These are phyloP conservation scores for Dasyprocta punctata DNA, from an alignment of 2,113 vertebrate genomes.

Conservation along the genomic window DNA sequence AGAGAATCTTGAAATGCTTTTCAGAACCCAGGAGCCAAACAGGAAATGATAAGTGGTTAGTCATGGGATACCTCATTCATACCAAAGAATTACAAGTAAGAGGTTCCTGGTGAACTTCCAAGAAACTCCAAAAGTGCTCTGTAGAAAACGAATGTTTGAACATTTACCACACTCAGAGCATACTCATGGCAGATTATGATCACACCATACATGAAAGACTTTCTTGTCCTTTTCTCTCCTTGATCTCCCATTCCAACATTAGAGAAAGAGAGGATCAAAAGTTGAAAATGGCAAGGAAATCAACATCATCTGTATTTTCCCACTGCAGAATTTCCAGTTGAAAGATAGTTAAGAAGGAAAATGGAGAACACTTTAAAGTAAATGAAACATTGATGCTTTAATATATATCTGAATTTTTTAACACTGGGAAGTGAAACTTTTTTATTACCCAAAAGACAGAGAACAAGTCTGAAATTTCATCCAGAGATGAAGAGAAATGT, in stretches of 20 bases:
- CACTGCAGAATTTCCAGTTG: not conserved
- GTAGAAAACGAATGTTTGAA: not conserved
- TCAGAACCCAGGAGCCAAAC: not conserved
- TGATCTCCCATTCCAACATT: not conserved
- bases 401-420: not conserved
- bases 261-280: not conserved
- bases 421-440: not conserved
- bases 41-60: not conserved
- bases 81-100: not conserved
- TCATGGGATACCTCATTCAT: not conserved
- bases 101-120: not conserved
- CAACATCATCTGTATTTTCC: not conserved
- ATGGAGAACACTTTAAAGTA: not conserved
- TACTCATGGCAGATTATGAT: not conserved
- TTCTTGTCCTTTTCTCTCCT: not conserved
- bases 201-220: not conserved
- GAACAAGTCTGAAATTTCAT: constrained; percentile 11
- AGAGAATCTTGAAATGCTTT: not conserved
- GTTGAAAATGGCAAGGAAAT: not conserved
- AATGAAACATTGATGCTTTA: not conserved
- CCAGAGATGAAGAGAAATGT: not conserved
- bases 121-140: not conserved
- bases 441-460: not conserved
- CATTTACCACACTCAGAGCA: not conserved
- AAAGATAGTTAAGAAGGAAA: not conserved